These are phyloP conservation scores for Drosophila erecta DNA, from an alignment of 1,140 invertebrate species.

Conservation along the genomic window DNA sequence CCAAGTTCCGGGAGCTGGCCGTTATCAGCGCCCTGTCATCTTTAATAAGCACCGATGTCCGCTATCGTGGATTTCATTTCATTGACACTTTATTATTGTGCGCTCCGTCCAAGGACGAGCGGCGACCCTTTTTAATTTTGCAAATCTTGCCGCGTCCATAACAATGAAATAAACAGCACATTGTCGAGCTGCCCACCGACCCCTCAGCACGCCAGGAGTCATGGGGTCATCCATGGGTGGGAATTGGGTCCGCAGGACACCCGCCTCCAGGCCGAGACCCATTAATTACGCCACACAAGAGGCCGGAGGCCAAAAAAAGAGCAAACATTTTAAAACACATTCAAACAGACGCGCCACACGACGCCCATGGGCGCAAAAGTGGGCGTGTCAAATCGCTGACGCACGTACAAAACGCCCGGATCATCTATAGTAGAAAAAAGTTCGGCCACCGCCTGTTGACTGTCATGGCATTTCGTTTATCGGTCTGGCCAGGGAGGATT, in stretches of 20 bases:
- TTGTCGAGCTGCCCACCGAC: slow-evolving; percentile 39
- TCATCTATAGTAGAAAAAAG: slow-evolving; percentile 15
- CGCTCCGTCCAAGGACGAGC: slow-evolving; percentile 38
- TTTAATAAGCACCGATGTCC: slow-evolving; percentile 80
- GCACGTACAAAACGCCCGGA: slow-evolving; percentile 38
- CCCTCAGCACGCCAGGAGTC: slow-evolving; percentile 2
- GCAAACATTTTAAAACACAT: slow-evolving; percentile 61
- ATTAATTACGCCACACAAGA: slow-evolving; percentile 73
- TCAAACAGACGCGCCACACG: slow-evolving; percentile 31
- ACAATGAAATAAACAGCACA: slow-evolving; percentile 79
- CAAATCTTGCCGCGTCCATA: slow-evolving; percentile 70
- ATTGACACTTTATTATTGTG: slow-evolving; percentile 78
- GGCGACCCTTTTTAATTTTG: slow-evolving; percentile 80
- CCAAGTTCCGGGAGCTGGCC: slow-evolving; percentile 29
- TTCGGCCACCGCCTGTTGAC: slow-evolving; percentile 51
- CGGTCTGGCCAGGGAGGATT: slow-evolving; percentile 23
- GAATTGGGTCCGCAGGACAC: slow-evolving; percentile 2
- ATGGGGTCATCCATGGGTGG: slow-evolving; percentile 9
- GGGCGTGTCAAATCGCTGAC: slow-evolving; percentile 38
- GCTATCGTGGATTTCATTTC: slow-evolving; percentile 77
- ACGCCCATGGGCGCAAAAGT: slow-evolving; percentile 22
- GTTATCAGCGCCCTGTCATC: slow-evolving; percentile 73
- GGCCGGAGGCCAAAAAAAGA: slow-evolving; percentile 26
- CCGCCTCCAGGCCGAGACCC: slow-evolving; percentile 45
- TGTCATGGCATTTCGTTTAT: slow-evolving; percentile 15